Base-by-base conservation (phyloP, 2,113 vertebrate genomes). In the Bufo gargarizans region DNA sequence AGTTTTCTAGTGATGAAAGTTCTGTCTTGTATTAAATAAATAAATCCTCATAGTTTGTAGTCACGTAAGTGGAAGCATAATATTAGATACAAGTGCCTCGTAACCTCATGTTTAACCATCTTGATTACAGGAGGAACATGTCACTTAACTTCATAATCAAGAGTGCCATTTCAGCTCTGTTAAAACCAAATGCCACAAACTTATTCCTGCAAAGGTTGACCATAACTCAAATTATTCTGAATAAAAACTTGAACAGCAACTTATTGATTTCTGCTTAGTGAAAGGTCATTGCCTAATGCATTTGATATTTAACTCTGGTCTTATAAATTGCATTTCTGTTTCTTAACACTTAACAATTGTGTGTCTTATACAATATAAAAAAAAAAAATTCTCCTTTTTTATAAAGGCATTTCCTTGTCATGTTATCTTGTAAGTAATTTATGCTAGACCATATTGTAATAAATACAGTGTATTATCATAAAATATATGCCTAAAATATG, bases 211-310 rank as follows among this genome's bases (percentile, higher is more conserved):
- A 89, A 89, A 89, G 47, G 77, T 90, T 90, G 82, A 89, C 80
- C 82, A 86, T 84, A 80, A 74, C 83, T 86, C 89, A 89, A 90
- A 90, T 91, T 90, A 90, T 89, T 92, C 87, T 78, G 87, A 89
- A 89, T 90, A 90, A 85, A 90, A 88, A 88, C 79, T 89, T 90
- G 87, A 88, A 90, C 77, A 63, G 88, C 72, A 90, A 81, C 69
- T 71, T 92, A 90, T 90, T 90, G 87, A 91, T 91, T 81, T n/a
- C 77, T 87, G 72, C 83, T 86, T 87, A 89, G 79, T 86, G 53
- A 81, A 92, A 92, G 91, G 90, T 91, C 90, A 90, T 13, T 87
- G 79, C 55, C 77, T 90, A 86, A 83, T 89, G 89, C 89, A 90
- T 90, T 89, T 89, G 89, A 91, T 89, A 89, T 85, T 89, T 85